Base-by-base conservation (phyloP, 1,140 invertebrate species). In the Tetramorium alpestre region DNA sequence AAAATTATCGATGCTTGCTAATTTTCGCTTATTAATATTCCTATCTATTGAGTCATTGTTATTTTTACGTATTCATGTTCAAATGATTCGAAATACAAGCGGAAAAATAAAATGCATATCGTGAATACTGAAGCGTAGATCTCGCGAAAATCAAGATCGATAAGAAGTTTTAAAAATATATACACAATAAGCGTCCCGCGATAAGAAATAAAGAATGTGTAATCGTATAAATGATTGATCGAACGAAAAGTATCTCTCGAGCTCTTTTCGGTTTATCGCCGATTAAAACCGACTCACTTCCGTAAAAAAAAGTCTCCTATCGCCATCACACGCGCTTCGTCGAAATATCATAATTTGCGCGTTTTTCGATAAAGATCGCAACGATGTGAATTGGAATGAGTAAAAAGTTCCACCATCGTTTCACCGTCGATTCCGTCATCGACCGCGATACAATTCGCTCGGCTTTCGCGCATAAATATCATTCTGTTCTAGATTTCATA, bases 401-500 rank as follows among this genome's bases (percentile, higher is more conserved):
- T n/a, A 33, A 22, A 65, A 38, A 16, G n/a, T 60, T 18, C n/a
- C 6, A n/a, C 3, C 10, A 41, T 41, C 28, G 33, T 73, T 69
- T 73, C 33, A 58, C n/a, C 16, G 28, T 64, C 25, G 44, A 49
- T 64, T 54, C 49, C 44, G 6, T 80, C n/a, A 56, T 81, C 38
- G 4, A 18, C 51, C 28, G 16, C n/a, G 8, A 41, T 25, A 56
- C 2, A 64, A 47, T 11, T 80, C 33, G 22, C 16, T 70, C 51
- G 8, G 18, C 22, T 70, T 56, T 56, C 60, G 6, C 22, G 16
- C 28, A 44, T 56, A 41, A 81, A 69, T 64, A 54, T 47, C 58
- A 77, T 49, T 49, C 75, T 25, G 22, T 69, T 67, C 28, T 80
- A 16, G n/a, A 70, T 81, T 81, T 69, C 28, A 10, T 22, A 81